Conservation (phyloP, 2,113 vertebrate species). For the Vicugna pacos region DNA sequence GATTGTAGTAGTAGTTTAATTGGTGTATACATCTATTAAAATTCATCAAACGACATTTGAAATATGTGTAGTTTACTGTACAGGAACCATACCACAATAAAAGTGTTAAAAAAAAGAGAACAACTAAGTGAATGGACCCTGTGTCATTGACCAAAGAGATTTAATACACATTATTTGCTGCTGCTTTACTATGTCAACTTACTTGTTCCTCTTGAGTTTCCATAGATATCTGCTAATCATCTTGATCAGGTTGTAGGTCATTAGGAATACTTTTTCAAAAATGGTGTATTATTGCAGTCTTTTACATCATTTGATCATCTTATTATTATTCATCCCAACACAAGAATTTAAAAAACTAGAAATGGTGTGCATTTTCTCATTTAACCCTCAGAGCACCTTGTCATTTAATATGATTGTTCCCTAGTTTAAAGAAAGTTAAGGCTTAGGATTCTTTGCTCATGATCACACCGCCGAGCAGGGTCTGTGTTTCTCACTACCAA, state of each 20-base stretch:
- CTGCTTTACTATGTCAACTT: background rate
- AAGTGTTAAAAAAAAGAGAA: too few species aligned
- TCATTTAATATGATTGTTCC: background rate
- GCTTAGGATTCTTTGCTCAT: background rate
- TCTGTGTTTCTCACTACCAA: background rate
- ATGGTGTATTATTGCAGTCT: background rate
- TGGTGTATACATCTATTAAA: too few species aligned
- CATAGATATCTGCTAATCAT: background rate
- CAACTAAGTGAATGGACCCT: background rate
- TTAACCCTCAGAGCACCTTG: background rate
- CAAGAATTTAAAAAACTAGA: background rate
- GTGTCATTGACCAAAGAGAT: background rate
- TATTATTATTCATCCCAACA: background rate
- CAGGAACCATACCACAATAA: too few species aligned
- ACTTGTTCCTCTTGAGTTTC: conserved; percentile 7
- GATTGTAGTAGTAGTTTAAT: too few species aligned
- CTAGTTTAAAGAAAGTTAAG: background rate
- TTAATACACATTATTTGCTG: background rate
- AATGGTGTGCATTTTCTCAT: background rate
- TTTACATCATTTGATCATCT: background rate
- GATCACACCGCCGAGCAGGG: background rate
- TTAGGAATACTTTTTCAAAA: background rate
- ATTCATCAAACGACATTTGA: too few species aligned
- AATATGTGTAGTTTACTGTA: too few species aligned
- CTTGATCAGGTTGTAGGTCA: background rate